Percentiles rank a stretch among this genome's conserved stretches.
Evolutionary conservation across 2,888 invertebrate genomes (phyloP).

Genomic region (Drosophila eohydei): DNA sequence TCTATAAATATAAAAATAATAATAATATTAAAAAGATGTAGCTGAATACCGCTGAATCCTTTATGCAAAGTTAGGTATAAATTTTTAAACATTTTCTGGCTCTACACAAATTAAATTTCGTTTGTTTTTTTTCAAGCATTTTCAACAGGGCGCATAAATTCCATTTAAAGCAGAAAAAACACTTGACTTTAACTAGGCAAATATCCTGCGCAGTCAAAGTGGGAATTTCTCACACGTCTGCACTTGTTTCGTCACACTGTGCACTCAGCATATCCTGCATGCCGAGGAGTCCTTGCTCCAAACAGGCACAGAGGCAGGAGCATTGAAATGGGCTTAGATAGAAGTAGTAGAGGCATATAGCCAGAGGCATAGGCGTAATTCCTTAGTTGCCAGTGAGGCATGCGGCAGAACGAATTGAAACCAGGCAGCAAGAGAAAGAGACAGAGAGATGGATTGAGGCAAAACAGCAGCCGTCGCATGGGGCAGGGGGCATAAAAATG

Average conservation of each 20-base stretch:
- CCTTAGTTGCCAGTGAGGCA: conserved; percentile 67
- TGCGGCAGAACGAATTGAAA: conserved; percentile 75
- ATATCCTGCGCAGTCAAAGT: conserved; percentile 60
- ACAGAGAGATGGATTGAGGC: conserved; percentile 1
- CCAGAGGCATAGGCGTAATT: conserved; percentile 54
- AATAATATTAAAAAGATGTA: not conserved
- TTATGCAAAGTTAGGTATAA: not conserved
- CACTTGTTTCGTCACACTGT: conserved; percentile 64
- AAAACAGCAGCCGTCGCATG: conserved; percentile 19
- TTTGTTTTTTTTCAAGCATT: not conserved
- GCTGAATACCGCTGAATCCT: not conserved
- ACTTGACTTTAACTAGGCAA: conserved; percentile 61
- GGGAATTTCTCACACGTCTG: conserved; percentile 60
- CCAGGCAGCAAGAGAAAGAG: conserved; percentile 11
- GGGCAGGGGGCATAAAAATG: conserved; percentile 32
- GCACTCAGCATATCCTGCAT: conserved; percentile 56
- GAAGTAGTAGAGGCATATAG: not conserved
- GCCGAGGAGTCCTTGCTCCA: conserved; percentile 10
- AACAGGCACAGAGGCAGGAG: not conserved
- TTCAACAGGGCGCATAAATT: conserved; percentile 41
- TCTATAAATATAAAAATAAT: not conserved
- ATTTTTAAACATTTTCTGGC: not conserved
- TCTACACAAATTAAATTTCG: not conserved
- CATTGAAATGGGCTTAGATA: not conserved
- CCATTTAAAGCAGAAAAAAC: conserved; percentile 12